These are phyloP conservation scores for Trematocara zebra DNA, from an alignment of 2,113 vertebrate genomes.

Conservation along the genomic window DNA sequence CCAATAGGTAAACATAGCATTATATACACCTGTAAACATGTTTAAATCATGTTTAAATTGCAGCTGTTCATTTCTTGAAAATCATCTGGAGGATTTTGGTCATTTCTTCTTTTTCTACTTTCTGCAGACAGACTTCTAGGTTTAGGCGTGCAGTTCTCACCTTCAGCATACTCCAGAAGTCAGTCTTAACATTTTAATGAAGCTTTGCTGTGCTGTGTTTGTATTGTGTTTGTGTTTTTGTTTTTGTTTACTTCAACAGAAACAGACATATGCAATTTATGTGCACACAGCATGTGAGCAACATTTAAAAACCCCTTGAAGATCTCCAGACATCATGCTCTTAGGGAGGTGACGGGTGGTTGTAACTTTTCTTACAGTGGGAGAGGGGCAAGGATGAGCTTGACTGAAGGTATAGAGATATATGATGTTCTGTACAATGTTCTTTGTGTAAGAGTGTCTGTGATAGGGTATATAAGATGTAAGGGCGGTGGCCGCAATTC, in stretches of 20 bases:
- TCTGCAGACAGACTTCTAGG: not conserved
- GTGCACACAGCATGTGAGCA: not conserved
- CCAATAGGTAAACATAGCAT: not conserved
- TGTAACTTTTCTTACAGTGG: no score
- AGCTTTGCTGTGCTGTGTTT: not conserved
- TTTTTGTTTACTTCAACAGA: not conserved
- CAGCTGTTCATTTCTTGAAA: no score
- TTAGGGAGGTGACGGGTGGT: no score
- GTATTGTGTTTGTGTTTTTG: not conserved
- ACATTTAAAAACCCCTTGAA: not conserved
- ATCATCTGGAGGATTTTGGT: no score
- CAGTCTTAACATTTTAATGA: not conserved
- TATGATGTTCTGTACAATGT: no score
- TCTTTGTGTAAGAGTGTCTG: no score
- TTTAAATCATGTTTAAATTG: no score
- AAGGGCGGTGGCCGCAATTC: no score
- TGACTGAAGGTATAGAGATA: no score
- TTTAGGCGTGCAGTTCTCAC: conserved; percentile 15
- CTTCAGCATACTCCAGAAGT: not conserved
- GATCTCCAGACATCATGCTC: not conserved
- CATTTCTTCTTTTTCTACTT: no score
- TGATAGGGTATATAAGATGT: no score
- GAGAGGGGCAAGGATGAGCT: no score
- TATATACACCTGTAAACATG: not conserved
- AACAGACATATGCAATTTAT: not conserved